Percentiles rank a stretch among this genome's conserved stretches.
These are phyloP conservation scores for Agelastica alni DNA, from an alignment of 2,888 invertebrate genomes.

Conservation along the genomic window DNA sequence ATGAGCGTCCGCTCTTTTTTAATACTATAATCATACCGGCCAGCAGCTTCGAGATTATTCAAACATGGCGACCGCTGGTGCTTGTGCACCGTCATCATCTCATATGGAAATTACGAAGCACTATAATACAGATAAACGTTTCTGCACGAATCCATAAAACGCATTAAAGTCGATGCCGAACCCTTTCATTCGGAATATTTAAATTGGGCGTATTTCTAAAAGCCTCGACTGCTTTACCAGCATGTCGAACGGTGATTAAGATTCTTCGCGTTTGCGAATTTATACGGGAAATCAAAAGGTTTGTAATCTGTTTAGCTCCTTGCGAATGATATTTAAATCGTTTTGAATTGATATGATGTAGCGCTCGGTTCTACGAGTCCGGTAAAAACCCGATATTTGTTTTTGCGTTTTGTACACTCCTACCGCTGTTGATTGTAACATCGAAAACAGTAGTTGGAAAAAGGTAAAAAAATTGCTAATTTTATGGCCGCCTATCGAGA, in stretches of 20 bases:
- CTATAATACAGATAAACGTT: constrained; percentile 55
- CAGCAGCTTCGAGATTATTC: constrained; percentile 47
- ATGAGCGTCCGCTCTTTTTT: constrained; percentile 42
- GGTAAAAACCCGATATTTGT: too few relatives aligned
- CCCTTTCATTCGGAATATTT: constrained; percentile 53
- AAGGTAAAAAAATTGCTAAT: not conserved
- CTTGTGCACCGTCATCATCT: constrained; percentile 47
- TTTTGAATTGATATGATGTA: constrained; percentile 8
- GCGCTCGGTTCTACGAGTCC: not conserved
- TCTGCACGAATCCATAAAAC: constrained; percentile 54
- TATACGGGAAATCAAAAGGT: constrained; percentile 23
- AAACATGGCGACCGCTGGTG: constrained; percentile 32
- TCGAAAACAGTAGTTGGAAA: not conserved
- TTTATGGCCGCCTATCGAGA: not conserved
- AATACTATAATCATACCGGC: constrained; percentile 54
- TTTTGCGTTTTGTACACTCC: constrained; percentile 4
- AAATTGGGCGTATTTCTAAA: constrained; percentile 48
- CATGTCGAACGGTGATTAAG: constrained; percentile 34
- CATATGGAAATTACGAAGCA: constrained; percentile 55
- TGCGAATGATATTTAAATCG: constrained; percentile 15
- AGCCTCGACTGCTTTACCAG: constrained; percentile 28
- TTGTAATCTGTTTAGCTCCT: constrained; percentile 11
- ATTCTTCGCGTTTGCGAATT: constrained; percentile 23
- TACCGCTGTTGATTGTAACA: constrained; percentile 2
- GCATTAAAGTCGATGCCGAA: constrained; percentile 49